These are phyloP conservation scores for Harpegnathos saltator DNA, from an alignment of 1,140 invertebrate species.

Conservation along the genomic window DNA sequence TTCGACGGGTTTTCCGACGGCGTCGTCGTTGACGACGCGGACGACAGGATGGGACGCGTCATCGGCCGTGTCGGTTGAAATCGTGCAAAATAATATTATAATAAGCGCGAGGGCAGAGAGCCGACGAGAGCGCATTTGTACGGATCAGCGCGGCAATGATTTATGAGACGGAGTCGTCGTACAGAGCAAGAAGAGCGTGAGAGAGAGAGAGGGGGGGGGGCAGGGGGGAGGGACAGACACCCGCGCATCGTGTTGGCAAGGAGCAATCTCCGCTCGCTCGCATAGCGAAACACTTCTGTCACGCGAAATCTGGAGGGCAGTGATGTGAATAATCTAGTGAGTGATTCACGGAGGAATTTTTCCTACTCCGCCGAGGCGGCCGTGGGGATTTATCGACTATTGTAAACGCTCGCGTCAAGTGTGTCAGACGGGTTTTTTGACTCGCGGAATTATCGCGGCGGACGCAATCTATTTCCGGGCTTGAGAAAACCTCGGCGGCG, in stretches of 20 bases:
- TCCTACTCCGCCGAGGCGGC: slow-evolving; percentile 39
- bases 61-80: not conserved
- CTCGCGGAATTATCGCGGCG: slow-evolving; percentile 35
- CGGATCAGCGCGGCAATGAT: slow-evolving; percentile 59
- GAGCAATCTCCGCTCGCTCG: slow-evolving; percentile 43
- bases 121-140: not conserved
- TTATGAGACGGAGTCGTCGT: slow-evolving; percentile 54
- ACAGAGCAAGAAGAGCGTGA: slow-evolving; percentile 29
- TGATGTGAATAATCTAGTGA: slow-evolving; percentile 71
- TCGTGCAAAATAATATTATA: slow-evolving; percentile 34
- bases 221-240: too few species aligned
- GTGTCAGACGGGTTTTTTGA: slow-evolving; percentile 44
- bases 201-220: not conserved
- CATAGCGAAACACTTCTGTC: slow-evolving; percentile 64
- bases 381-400: slow-evolving; percentile 63
- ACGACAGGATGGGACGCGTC: too few species aligned
- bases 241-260: too few species aligned
- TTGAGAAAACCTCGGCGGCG: not conserved
- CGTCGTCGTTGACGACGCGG: too few species aligned
- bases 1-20: not conserved
- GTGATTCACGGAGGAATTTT: slow-evolving; percentile 73
- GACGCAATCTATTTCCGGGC: not conserved
- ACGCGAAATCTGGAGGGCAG: slow-evolving; percentile 66
- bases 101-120: too few species aligned
- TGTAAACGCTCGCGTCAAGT: slow-evolving; percentile 39